Percentiles rank a stretch among this genome's conserved stretches.
Conservation (phyloP, 2,113 vertebrate genomes). For the Channa maculata region DNA sequence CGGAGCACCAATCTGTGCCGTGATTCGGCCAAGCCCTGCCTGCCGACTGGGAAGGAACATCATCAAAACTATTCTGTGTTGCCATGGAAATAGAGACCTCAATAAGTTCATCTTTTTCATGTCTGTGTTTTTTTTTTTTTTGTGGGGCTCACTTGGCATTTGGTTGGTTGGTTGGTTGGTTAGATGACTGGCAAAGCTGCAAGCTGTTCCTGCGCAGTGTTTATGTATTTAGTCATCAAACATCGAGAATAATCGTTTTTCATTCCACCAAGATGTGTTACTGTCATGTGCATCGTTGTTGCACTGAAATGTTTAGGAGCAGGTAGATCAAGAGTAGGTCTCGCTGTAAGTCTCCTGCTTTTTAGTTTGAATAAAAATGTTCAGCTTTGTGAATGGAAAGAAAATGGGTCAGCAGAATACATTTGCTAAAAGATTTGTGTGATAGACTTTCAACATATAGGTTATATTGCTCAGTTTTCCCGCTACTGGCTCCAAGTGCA, state of each 20-base stretch:
- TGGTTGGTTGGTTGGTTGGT: conserved; percentile 56
- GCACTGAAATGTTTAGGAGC: conserved; percentile 7
- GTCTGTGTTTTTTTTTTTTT: conserved; percentile 36
- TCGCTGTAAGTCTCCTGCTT: conserved; percentile 7
- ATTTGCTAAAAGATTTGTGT: conserved; percentile 52
- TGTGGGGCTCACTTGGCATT: conserved; percentile 66
- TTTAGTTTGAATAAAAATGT: conserved; percentile 42
- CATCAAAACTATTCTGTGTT: conserved; percentile 87
- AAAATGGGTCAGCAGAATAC: conserved; percentile 71
- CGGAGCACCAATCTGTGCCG: conserved; percentile 83
- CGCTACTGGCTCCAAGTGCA: conserved; percentile 18
- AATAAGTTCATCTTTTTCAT: conserved; percentile 84
- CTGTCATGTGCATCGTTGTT: not conserved
- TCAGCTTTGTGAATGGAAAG: conserved; percentile 54
- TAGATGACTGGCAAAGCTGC: conserved; percentile 67
- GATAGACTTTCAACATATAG: conserved; percentile 36
- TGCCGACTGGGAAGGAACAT: conserved; percentile 84
- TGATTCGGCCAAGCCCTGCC: conserved; percentile 83
- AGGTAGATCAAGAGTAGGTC: conserved; percentile 26
- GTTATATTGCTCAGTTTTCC: conserved; percentile 34
- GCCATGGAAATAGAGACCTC: conserved; percentile 86
- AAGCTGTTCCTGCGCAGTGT: conserved; percentile 66
- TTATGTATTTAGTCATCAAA: conserved; percentile 62
- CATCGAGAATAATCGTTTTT: conserved; percentile 22
- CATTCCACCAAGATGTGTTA: not conserved